Evolutionary conservation across 1,140 invertebrate genomes (phyloP), one percentile per base, ranked within the genome.

Genomic region (Carposina sasakii): DNA sequence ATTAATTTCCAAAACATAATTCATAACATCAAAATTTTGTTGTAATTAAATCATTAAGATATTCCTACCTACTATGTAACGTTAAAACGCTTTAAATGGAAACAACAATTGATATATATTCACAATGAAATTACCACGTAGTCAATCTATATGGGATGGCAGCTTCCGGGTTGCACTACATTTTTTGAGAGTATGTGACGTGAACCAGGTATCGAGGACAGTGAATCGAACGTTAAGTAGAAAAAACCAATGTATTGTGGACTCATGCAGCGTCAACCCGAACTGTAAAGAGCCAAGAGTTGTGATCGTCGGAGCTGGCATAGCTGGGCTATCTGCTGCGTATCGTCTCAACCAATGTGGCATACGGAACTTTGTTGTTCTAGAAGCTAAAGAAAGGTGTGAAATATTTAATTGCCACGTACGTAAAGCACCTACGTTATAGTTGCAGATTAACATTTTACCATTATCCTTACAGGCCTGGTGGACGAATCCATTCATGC

Each of bases 321-420:
- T 94, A 57, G 90, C 92, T 0, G 92, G 92, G 1, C 73, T 94
- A 1, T 92, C 92, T 0, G 92, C 91, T 1, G 92, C 92, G 1
- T 88, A 92, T 63, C 84, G 91, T 45, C 82, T 94, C 8, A 74
- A 86, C 1, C 87, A 91, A 57, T 90, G 91, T 67, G 91, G 92
- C 8, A 85, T 93, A 20, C 87, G 85, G 24, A 90, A 91, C 69
- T 90, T 93, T 48, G 86, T 88, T 0, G 76, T 94, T 30, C 70
- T 94, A 16, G 92, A 94, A 85, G 92, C 92, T 9, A 91, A 91
- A 26, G 90, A 93, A 64, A 89, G 92, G 87, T 93, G 78, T 20
- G 10, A 0, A 37, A 17, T 17, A 39, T 6, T 10, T n/a, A n/a
- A n/a, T n/a, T n/a, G n/a, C n/a, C n/a, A n/a, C n/a, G n/a, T n/a